Percentiles rank a stretch among this genome's conserved stretches.
These are phyloP conservation scores for Orcinus orca DNA, from an alignment of 2,113 vertebrate species.

Conservation along the genomic window DNA sequence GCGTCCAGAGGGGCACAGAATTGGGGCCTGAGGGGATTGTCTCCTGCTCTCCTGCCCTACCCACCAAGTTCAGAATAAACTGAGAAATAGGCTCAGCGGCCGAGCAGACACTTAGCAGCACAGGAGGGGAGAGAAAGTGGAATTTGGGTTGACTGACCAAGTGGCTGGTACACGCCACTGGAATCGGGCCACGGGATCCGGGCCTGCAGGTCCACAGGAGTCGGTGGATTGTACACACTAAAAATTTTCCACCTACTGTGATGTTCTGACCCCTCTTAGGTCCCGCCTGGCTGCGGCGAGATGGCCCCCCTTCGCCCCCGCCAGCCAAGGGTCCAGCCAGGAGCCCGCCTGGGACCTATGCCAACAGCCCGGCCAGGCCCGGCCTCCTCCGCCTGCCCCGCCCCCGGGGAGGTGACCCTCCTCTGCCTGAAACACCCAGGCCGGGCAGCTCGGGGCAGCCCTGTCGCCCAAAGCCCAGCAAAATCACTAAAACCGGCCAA, in stretches of 20 bases:
- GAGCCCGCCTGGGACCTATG: neutral
- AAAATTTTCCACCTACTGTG: neutral
- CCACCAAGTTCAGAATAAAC: neutral
- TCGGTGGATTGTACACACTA: neutral
- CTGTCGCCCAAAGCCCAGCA: neutral
- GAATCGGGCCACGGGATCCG: neutral
- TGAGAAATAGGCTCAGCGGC: neutral
- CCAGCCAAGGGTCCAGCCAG: neutral
- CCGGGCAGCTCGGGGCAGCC: too few species aligned
- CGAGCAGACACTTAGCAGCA: neutral
- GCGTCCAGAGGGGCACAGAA: neutral
- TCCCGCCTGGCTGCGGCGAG: neutral
- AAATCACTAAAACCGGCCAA: accelerated
- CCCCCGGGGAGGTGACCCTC: neutral
- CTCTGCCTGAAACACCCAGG: neutral
- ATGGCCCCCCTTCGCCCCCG: neutral
- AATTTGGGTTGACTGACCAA: neutral
- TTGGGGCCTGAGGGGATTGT: neutral
- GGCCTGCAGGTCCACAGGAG: neutral
- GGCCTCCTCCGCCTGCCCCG: neutral
- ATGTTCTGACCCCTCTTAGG: neutral
- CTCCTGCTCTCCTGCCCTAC: accelerated
- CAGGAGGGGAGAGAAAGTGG: neutral
- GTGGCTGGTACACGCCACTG: neutral
- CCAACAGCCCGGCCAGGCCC: neutral